Percentiles rank a stretch among this genome's conserved stretches.
Evolutionary conservation across 2,797 vertebrate genomes (phyloP).

Genomic region (Propithecus deckenii): DNA sequence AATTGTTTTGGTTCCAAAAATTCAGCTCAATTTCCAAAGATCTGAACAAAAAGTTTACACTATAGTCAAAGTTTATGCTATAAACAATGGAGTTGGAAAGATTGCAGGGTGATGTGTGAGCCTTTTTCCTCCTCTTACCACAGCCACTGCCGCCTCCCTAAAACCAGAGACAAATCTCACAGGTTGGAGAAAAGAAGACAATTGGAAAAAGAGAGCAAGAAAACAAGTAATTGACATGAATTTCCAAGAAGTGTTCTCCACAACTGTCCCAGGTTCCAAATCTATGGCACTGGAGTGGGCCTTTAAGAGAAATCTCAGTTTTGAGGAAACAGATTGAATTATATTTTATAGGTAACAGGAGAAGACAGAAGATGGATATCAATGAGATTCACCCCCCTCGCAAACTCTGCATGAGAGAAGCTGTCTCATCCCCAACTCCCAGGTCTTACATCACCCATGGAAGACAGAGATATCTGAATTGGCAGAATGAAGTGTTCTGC

Average conservation of each 20-base stretch:
- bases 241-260: neutral
- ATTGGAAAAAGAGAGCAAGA: neutral
- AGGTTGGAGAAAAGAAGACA: neutral
- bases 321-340: neutral
- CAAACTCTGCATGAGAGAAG: neutral
- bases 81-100: neutral
- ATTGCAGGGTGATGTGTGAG: neutral
- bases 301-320: neutral
- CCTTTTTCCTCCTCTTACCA: neutral
- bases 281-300: neutral
- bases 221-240: neutral
- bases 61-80: neutral
- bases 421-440: neutral
- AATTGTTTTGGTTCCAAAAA: neutral
- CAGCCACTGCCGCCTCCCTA: neutral
- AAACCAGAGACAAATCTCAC: neutral
- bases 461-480: neutral
- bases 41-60: constrained; percentile 19
- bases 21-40: neutral
- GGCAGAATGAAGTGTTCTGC: neutral
- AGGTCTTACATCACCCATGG: neutral
- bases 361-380: neutral
- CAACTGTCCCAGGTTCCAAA: neutral
- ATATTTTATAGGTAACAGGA: neutral
- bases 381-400: neutral